Evolutionary conservation across 2,888 invertebrate species (phyloP), one percentile per base, ranked within the genome.

Genomic region (Drosophila atripex): DNA sequence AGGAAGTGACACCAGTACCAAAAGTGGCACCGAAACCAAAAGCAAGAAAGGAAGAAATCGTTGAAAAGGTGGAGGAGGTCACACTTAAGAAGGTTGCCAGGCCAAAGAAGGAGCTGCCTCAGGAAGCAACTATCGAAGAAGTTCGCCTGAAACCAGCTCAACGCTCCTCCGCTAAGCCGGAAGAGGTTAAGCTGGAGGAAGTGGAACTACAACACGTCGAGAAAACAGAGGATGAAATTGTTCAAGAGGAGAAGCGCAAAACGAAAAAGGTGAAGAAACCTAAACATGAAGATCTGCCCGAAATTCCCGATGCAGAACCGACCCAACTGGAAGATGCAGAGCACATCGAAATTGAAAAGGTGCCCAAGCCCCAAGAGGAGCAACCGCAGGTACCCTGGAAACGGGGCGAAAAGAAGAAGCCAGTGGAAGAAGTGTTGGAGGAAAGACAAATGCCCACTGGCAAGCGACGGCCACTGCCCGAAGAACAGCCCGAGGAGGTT

Each of bases 101-200:
- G 18, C 80, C 83, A 23, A 83, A 78, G 32, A 90, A 88, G 64
- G 91, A 91, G 18, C 84, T 90, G 11, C 90, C 90, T 54, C 91
- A 92, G 82, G 90, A 90, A 47, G 79, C 91, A 28, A 75, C 75
- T 16, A 89, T 90, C 54, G 93, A 93, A 88, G 92, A 93, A 65
- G 91, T 93, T 0, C 87, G 90, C 23, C 89, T 94, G 0, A 93
- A 93, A 65, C 93, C 93, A 0, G 86, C 90, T 9, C 89, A 77
- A 50, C 84, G 89, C 1, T 61, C 56, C 35, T 75, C 80, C 45
- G 68, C 63, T 2, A 89, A 89, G 47, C 86, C 89, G 2, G 86
- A 91, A 25, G 89, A 89, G 7, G 75, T 86, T 16, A 75, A 76
- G 61, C 53, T 90, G 2, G 89, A 91, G 59, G 89, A 89, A 60